These are phyloP conservation scores for Pseudotriccus pelzelni DNA, from an alignment of 2,797 vertebrate species.

Conservation along the genomic window DNA sequence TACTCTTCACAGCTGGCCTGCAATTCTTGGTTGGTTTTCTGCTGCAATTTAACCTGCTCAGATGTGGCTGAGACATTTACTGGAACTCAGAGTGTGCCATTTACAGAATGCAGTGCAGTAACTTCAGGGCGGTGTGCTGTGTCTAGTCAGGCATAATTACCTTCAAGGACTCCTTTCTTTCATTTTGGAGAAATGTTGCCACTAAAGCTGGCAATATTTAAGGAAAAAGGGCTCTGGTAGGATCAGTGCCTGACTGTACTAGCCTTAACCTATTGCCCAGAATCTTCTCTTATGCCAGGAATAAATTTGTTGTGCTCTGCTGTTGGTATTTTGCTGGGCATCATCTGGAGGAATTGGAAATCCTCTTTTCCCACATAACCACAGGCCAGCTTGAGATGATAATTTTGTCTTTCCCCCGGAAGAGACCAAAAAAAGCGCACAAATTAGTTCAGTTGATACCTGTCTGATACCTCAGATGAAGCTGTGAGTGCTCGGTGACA, in stretches of 20 bases:
- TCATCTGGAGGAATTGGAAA: not conserved
- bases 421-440: not conserved
- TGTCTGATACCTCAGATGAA: not conserved
- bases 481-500: not conserved
- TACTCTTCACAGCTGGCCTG: slow-evolving; percentile 12
- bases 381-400: not conserved
- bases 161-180: not conserved
- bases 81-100: not conserved
- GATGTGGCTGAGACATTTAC: slow-evolving; percentile 17
- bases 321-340: not conserved
- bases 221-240: not conserved
- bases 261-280: not conserved
- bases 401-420: not conserved
- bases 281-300: not conserved
- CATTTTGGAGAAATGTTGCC: not conserved
- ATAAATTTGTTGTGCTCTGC: not conserved
- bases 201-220: not conserved
- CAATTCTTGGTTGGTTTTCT: slow-evolving; percentile 39
- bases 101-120: not conserved
- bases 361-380: not conserved
- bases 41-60: not conserved
- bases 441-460: not conserved
- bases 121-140: not conserved
- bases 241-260: not conserved
- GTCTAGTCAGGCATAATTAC: not conserved